These are phyloP conservation scores for Oreochromis grahami DNA, from an alignment of 2,797 vertebrate genomes.

Conservation along the genomic window DNA sequence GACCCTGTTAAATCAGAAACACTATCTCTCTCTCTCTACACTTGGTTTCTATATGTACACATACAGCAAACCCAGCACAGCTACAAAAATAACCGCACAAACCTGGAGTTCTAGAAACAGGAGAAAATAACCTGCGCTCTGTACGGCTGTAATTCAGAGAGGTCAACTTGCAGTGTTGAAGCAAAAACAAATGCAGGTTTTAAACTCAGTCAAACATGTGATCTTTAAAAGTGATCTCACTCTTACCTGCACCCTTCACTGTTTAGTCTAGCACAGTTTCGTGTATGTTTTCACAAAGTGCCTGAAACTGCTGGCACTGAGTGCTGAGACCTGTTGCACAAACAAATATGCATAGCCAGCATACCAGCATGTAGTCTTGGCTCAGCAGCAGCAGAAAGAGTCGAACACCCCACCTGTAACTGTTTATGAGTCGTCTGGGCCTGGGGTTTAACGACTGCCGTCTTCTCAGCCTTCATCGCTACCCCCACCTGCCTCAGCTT, in stretches of 20 bases:
- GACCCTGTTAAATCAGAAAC: conserved; percentile 40
- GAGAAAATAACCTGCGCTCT: conserved; percentile 20
- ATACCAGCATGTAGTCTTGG: conserved; percentile 25
- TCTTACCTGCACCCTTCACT: neutral
- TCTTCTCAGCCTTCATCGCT: conserved; percentile 14
- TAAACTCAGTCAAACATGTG: neutral
- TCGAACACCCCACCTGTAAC: conserved; percentile 50
- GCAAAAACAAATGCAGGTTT: conserved; percentile 6
- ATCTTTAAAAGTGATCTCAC: neutral
- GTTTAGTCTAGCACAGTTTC: neutral
- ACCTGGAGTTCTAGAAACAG: conserved; percentile 21
- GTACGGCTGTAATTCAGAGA: conserved; percentile 1
- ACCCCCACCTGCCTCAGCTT: neutral
- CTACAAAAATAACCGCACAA: conserved; percentile 49
- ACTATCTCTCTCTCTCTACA: conserved; percentile 33
- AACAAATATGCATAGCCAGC: conserved; percentile 27
- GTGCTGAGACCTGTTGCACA: conserved; percentile 35
- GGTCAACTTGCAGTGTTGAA: neutral
- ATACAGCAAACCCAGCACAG: conserved; percentile 33
- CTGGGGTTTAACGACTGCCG: conserved; percentile 1
- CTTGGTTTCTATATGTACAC: conserved; percentile 24
- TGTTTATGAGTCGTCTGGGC: conserved; percentile 28
- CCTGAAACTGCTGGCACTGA: conserved; percentile 5
- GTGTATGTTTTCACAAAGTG: conserved; percentile 6
- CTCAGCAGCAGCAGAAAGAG: conserved; percentile 3